A percentile compares a stretch with the other conserved stretches of the same genome.
phyloP scores from a whole-genome alignment of 2,797 vertebrate species.

The Rhinoraja longicauda region DNA sequence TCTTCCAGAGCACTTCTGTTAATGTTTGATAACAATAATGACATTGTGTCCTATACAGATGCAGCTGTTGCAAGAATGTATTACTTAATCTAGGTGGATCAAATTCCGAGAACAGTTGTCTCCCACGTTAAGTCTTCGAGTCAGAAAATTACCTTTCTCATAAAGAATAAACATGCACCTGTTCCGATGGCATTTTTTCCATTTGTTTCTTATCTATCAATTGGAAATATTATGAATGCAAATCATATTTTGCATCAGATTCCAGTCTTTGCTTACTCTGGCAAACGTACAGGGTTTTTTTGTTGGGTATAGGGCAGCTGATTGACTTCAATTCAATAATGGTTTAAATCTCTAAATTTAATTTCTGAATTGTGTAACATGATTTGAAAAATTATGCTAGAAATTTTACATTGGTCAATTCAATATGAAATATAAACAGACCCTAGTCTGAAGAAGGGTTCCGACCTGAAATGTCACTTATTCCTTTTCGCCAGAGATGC shows the following conservation, averaged over 20 bases:
- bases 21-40: conserved; percentile 34
- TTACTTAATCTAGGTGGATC: conserved; percentile 34
- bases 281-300: neutral
- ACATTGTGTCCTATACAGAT: conserved; percentile 24
- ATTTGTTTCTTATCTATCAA: neutral
- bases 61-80: conserved; percentile 34
- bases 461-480: no score
- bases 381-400: neutral
- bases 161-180: conserved; percentile 7
- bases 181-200: neutral
- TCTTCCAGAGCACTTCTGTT: conserved; percentile 14
- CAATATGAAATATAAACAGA: neutral
- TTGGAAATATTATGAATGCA: neutral
- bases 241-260: neutral
- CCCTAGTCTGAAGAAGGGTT: no score
- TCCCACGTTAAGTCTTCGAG: conserved; percentile 10
- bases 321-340: neutral
- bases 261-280: neutral
- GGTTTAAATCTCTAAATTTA: neutral
- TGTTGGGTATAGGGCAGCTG: neutral
- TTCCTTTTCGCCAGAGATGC: no score
- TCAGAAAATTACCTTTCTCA: conserved; percentile 26
- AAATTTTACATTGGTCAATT: neutral
- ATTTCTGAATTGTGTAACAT: neutral
- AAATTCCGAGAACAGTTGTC: conserved; percentile 15